These are phyloP conservation scores for Mus musculus DNA, from an alignment of 2,113 vertebrate genomes.

Conservation along the genomic window GRCm39 chr15:25669001-25669500, in stretches of 20 bases:
- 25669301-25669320: neutral
- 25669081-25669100: accelerated
- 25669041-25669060: too few species aligned
- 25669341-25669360: neutral
- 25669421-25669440: neutral
- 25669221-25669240: neutral
- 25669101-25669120: neutral
- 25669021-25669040: too few species aligned
- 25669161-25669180: constrained; percentile 20
- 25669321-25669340: neutral
- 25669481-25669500: neutral
- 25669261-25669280: constrained; percentile 21
- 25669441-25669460: constrained; percentile 22
- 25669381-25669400: neutral
- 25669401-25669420: neutral
- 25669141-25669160: neutral
- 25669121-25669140: constrained; percentile 17
- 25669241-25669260: constrained; percentile 15
- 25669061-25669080: neutral
- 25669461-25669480: neutral
- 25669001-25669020: too few species aligned
- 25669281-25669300: neutral
- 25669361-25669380: constrained; percentile 29
- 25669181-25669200: constrained; percentile 56
- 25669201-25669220: constrained; percentile 17